Conservation (phyloP, 2,797 vertebrate genomes). For the Smutsia gigantea region DNA sequence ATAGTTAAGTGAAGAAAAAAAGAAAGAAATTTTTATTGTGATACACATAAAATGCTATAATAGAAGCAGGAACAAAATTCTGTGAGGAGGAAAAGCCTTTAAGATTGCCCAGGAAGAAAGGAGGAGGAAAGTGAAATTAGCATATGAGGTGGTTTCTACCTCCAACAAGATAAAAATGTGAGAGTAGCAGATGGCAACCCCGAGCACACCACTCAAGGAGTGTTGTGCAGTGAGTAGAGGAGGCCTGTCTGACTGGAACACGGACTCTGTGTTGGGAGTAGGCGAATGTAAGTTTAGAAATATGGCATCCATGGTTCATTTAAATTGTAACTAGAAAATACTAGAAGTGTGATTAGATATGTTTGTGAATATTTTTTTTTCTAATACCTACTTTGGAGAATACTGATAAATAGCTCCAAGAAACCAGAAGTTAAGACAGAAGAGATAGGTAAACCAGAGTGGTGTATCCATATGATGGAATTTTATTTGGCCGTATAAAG, state of each 20-base stretch:
- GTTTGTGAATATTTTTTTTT: conserved; percentile 31
- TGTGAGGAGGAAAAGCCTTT: neutral
- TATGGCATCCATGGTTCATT: neutral
- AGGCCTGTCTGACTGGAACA: neutral
- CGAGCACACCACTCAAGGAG: neutral
- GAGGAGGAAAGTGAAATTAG: neutral
- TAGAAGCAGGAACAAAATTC: neutral
- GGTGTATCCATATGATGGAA: neutral
- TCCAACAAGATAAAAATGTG: neutral
- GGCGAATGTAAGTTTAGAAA: neutral
- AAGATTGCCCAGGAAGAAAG: neutral
- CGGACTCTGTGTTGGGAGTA: neutral
- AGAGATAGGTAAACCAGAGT: neutral
- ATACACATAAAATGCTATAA: neutral
- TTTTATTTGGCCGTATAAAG: neutral
- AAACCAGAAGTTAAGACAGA: neutral
- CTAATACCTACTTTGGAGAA: neutral
- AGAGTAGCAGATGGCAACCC: neutral
- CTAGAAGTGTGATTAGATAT: neutral
- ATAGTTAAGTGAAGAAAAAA: neutral
- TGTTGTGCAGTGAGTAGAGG: neutral
- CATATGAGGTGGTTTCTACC: neutral
- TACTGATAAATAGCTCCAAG: neutral
- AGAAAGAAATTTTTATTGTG: neutral
- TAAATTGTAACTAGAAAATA: conserved; percentile 30